These are phyloP conservation scores for Pomacea maculata DNA, from an alignment of 1,140 invertebrate genomes.

Conservation along the genomic window DNA sequence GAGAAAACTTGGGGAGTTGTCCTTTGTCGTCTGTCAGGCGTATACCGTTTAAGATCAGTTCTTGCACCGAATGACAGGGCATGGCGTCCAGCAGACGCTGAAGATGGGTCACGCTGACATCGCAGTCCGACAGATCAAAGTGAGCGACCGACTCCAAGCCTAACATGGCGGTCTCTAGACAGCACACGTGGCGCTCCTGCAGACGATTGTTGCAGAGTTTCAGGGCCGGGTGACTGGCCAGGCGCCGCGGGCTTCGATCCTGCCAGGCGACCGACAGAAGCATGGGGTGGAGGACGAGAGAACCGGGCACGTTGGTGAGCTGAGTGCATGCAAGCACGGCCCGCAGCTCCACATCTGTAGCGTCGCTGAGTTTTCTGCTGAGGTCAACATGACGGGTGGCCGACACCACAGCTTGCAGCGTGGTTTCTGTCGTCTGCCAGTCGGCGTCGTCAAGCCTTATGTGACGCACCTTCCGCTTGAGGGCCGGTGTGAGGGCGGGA, in stretches of 20 bases:
- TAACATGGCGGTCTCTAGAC: not conserved
- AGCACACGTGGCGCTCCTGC: not conserved
- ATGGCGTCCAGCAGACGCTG: conserved; percentile 2
- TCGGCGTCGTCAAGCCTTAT: not conserved
- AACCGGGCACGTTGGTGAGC: conserved; percentile 3
- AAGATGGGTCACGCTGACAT: not conserved
- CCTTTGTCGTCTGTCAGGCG: not conserved
- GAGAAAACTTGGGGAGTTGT: not conserved
- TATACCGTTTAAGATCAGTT: conserved; percentile 1
- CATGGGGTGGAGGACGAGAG: not conserved
- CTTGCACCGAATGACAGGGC: not conserved
- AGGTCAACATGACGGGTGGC: conserved; percentile 6
- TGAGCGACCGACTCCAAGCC: conserved; percentile 7
- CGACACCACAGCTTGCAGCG: not conserved
- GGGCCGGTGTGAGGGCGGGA: not conserved
- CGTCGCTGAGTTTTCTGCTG: not conserved
- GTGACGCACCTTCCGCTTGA: not conserved
- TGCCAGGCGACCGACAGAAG: not conserved
- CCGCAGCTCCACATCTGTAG: not conserved
- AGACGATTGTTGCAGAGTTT: conserved; percentile 6
- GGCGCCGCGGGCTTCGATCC: not conserved
- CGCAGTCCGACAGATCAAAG: conserved; percentile 12
- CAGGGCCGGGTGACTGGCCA: conserved; percentile 6
- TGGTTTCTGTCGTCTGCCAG: not conserved
- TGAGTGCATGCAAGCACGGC: conserved; percentile 13